Conservation (phyloP, 2,113 vertebrate genomes). For the Oncorhynchus mykiss region DNA sequence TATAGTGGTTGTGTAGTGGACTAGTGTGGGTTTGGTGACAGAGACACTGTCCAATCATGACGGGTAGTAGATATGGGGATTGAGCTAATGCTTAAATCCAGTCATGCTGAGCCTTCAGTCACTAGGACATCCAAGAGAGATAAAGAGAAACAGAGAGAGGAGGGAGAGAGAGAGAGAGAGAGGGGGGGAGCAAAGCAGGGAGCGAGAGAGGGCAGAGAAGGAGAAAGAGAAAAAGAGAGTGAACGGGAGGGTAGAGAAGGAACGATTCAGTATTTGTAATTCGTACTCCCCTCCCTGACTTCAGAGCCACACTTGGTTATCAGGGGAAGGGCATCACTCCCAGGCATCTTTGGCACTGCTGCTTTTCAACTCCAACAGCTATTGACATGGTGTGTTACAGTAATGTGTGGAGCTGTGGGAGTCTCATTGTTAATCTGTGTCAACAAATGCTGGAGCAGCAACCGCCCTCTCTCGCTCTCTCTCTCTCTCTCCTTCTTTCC, state of each 20-base stretch:
- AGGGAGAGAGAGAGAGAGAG: neutral
- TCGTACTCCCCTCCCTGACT: conserved; percentile 38
- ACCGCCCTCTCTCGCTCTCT: conserved; percentile 22
- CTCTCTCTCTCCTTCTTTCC: neutral
- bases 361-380: conserved; percentile 66
- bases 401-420: conserved; percentile 66
- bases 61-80: conserved; percentile 57
- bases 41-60: conserved; percentile 60
- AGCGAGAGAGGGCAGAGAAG: conserved; percentile 27
- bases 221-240: conserved; percentile 14
- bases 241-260: conserved; percentile 6
- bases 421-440: conserved; percentile 70
- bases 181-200: neutral
- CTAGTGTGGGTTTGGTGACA: conserved; percentile 48
- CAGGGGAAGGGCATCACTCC: conserved; percentile 67
- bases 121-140: conserved; percentile 52
- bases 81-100: conserved; percentile 67
- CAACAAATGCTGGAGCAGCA: conserved; percentile 69
- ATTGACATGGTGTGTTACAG: conserved; percentile 71
- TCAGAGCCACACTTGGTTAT: conserved; percentile 60
- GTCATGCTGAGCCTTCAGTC: conserved; percentile 58
- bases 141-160: conserved; percentile 15
- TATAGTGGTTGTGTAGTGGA: conserved; percentile 44
- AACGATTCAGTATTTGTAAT: neutral
- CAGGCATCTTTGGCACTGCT: conserved; percentile 64